Evolutionary conservation across 2,113 vertebrate species (phyloP), one percentile per base, ranked within the genome.

Genomic region (Blennius ocellaris): DNA sequence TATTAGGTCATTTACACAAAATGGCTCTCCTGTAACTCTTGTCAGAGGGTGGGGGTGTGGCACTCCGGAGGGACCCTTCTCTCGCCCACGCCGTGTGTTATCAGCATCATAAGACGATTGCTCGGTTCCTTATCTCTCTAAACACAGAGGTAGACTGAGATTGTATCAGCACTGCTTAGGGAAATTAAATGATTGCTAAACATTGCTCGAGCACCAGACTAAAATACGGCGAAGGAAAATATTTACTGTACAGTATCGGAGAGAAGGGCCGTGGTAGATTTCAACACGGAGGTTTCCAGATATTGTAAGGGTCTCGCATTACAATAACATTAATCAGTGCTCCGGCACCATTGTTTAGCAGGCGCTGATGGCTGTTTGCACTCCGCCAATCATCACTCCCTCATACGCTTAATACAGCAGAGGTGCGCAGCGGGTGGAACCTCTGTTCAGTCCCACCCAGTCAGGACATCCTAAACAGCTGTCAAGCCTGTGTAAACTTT

Each of bases 101-200:
- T 92, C 79, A 63, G 78, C 62, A 69, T 81, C 48, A 58, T 79
- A 70, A 74, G 75, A 80, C 49, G 60, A 88, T 80, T 80, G 78
- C 86, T 81, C 49, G 58, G 69, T 84, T 84, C 81, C 93, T 94
- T 94, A 94, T 93, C 93, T 92, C 71, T 76, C 59, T 76, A 64
- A 90, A 84, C 90, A 93, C 84, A 86, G 78, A 80, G 72, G 78
- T 67, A 65, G 74, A 82, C 43, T 68, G 54, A 78, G 91, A 94
- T 94, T n/a, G 60, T 92, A 93, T 93, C 92, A 73, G 68, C 41
- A 2, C 55, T 61, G 79, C 72, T 90, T 78, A 76, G 80, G 87
- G 91, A 91, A 94, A 92, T 91, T 83, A 82, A 90, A 84, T 69
- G 79, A 90, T 65, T 55, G 75, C 79, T 73, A 73, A 90, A 87